Conservation (phyloP, 2,113 vertebrate genomes). For the Chaetodon trifascialis region DNA sequence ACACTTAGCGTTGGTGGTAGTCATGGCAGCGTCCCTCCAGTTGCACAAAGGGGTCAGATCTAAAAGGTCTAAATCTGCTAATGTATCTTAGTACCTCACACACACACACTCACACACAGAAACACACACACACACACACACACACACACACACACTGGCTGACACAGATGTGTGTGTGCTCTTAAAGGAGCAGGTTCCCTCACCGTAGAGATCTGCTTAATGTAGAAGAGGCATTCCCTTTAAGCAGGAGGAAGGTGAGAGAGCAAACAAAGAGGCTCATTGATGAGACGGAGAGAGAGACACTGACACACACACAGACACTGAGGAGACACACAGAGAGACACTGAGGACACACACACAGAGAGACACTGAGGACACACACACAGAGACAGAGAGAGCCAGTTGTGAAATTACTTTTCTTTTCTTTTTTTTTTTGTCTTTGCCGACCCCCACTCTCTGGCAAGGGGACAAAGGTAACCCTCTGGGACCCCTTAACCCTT, state of each 20-base stretch:
- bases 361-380: constrained; percentile 6
- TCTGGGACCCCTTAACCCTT: constrained; percentile 73
- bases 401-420: constrained; percentile 66
- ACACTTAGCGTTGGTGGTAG: constrained; percentile 71
- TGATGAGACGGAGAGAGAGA: constrained; percentile 35
- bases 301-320: not conserved
- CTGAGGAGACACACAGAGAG: not conserved
- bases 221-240: constrained; percentile 50
- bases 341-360: not conserved
- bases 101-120: not conserved
- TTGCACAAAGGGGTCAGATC: constrained; percentile 74
- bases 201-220: constrained; percentile 34
- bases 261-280: constrained; percentile 75
- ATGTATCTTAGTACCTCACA: constrained; percentile 55
- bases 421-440: constrained; percentile 32
- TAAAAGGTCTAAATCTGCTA: constrained; percentile 74
- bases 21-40: constrained; percentile 59
- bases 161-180: constrained; percentile 25
- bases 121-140: not conserved
- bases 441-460: constrained; percentile 66
- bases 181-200: constrained; percentile 73
- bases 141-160: not conserved
- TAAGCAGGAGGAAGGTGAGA: constrained; percentile 72
- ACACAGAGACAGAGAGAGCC: constrained; percentile 21
- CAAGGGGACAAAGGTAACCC: constrained; percentile 81